Conservation (phyloP, 1,140 invertebrate genomes). For the Philopotamus ludificatus region DNA sequence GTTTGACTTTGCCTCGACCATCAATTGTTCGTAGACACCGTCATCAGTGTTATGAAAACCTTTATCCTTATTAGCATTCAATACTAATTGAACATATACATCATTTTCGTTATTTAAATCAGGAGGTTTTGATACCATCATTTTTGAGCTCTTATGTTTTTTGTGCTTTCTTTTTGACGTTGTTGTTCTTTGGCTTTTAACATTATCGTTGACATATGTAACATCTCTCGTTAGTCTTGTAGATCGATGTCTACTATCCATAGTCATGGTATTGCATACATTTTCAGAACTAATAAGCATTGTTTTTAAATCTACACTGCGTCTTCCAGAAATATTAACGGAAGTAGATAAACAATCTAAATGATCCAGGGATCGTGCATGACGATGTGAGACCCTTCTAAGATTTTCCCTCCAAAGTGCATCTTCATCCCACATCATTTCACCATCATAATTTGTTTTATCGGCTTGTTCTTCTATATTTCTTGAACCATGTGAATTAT, state of each 20-base stretch:
- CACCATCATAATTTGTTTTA: slow-evolving; percentile 50
- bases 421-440: slow-evolving; percentile 82
- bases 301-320: slow-evolving; percentile 44
- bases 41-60: slow-evolving; percentile 45
- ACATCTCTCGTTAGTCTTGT: slow-evolving; percentile 63
- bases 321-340: slow-evolving; percentile 43
- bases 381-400: slow-evolving; percentile 72
- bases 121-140: background rate
- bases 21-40: slow-evolving; percentile 54
- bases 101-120: slow-evolving; percentile 53
- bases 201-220: slow-evolving; percentile 73
- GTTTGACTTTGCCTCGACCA: slow-evolving; percentile 44
- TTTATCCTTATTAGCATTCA: slow-evolving; percentile 42
- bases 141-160: slow-evolving; percentile 22
- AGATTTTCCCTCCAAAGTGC: slow-evolving; percentile 76
- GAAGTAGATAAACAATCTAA: slow-evolving; percentile 60
- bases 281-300: slow-evolving; percentile 46
- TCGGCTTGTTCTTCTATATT: background rate
- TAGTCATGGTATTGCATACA: slow-evolving; percentile 44
- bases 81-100: slow-evolving; percentile 60
- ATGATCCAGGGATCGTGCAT: slow-evolving; percentile 78
- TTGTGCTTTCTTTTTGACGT: slow-evolving; percentile 33
- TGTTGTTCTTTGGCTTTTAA: slow-evolving; percentile 46
- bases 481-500: slow-evolving; percentile 2
- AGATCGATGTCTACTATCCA: slow-evolving; percentile 35